These are phyloP conservation scores for Eurystomus gularis DNA, from an alignment of 2,113 vertebrate genomes.

Conservation along the genomic window DNA sequence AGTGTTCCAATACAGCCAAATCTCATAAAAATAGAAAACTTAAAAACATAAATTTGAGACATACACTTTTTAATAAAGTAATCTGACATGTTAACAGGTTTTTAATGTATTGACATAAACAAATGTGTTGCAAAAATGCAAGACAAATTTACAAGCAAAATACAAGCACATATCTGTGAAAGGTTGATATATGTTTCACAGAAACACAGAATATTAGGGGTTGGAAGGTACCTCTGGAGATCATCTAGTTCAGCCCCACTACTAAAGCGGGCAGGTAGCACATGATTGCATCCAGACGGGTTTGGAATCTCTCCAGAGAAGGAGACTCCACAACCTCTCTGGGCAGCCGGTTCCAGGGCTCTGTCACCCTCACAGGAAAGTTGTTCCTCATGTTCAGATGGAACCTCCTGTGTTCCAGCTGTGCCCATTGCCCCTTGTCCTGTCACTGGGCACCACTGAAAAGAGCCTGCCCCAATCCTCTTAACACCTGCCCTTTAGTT, in stretches of 20 bases:
- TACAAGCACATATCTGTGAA: accelerated
- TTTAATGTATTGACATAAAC: neutral
- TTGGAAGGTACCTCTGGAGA: neutral
- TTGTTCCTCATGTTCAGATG: too few species aligned
- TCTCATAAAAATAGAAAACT: neutral
- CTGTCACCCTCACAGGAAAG: neutral
- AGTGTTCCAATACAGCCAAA: neutral
- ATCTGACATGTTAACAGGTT: neutral
- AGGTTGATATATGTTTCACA: accelerated
- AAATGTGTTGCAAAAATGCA: neutral
- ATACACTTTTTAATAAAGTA: neutral
- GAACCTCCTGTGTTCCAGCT: too few species aligned
- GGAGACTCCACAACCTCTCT: neutral
- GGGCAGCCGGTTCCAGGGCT: neutral
- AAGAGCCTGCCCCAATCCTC: too few species aligned
- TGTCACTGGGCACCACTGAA: too few species aligned
- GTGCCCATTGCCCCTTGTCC: too few species aligned
- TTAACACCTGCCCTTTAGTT: too few species aligned
- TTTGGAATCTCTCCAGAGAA: neutral
- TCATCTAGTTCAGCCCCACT: neutral
- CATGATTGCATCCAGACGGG: neutral
- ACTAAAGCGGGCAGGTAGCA: neutral
- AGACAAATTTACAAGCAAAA: neutral
- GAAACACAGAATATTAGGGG: neutral
- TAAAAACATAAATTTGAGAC: neutral